Conservation (phyloP, 2,113 vertebrate genomes). For the Ciconia boyciana region DNA sequence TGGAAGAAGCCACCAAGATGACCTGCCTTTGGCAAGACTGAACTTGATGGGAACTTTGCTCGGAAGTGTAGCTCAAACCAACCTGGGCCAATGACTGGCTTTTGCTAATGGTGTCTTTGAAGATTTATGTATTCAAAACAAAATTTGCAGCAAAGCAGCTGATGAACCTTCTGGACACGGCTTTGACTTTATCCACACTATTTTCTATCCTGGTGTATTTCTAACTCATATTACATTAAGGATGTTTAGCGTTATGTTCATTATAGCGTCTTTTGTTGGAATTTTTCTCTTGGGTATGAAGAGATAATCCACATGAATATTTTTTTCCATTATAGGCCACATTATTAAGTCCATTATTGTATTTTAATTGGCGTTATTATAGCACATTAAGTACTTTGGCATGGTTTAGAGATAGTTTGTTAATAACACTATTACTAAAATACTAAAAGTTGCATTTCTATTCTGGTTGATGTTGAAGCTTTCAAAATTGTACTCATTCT, state of each 20-base stretch:
- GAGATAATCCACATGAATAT: constrained; percentile 38
- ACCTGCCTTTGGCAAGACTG: neutral
- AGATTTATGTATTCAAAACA: constrained; percentile 3
- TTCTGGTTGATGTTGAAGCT: constrained; percentile 9
- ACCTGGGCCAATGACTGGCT: neutral
- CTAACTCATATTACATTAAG: neutral
- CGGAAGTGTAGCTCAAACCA: neutral
- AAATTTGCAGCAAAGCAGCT: neutral
- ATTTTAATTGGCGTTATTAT: constrained; percentile 48
- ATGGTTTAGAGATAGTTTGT: constrained; percentile 25
- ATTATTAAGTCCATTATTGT: constrained; percentile 27
- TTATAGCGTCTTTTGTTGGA: neutral
- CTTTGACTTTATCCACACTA: constrained; percentile 9
- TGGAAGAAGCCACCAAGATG: neutral
- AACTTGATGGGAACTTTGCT: neutral
- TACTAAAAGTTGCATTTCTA: neutral
- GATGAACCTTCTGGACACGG: neutral
- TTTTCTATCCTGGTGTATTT: neutral
- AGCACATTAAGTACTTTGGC: constrained; percentile 16
- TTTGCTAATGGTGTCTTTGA: neutral
- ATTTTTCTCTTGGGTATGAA: constrained; percentile 38
- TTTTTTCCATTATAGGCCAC: constrained; percentile 14
- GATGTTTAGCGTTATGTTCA: constrained; percentile 8
- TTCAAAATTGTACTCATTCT: constrained; percentile 56
- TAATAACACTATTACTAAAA: constrained; percentile 29